Evolutionary conservation across 2,113 vertebrate genomes (phyloP).

Genomic region (Lepisosteus osseus): DNA sequence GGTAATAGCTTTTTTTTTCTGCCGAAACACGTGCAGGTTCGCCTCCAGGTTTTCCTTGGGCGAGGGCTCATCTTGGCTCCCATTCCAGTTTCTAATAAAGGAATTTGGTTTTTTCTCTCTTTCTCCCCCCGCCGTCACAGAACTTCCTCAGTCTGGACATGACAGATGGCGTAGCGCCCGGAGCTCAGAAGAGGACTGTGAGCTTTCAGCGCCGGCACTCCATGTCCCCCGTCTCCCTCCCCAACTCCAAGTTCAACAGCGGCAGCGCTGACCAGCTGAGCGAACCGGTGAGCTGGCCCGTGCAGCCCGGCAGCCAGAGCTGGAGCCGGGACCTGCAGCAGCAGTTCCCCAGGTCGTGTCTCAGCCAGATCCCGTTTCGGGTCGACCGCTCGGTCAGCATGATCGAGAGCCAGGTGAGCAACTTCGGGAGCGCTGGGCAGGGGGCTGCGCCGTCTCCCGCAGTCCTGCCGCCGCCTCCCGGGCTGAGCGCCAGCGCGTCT

Average conservation of each 20-base stretch:
- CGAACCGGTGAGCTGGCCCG: slow-evolving; percentile 42
- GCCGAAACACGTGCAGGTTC: no score
- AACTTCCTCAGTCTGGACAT: slow-evolving; percentile 55
- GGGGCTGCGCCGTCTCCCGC: slow-evolving; percentile 10
- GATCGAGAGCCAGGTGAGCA: slow-evolving; percentile 57
- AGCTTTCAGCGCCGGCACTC: slow-evolving; percentile 67
- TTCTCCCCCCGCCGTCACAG: slow-evolving; percentile 45
- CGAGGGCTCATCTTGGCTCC: no score
- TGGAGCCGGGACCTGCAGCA: slow-evolving; percentile 48
- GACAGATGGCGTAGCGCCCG: slow-evolving; percentile 35
- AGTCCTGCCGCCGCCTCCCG: slow-evolving; percentile 24
- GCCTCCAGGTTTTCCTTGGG: no score
- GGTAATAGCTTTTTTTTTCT: no score
- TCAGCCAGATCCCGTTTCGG: slow-evolving; percentile 68
- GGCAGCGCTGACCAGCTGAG: slow-evolving; percentile 25
- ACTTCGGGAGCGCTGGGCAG: slow-evolving; percentile 14
- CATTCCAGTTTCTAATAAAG: neutral
- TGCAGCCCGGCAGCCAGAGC: slow-evolving; percentile 16
- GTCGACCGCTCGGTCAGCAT: slow-evolving; percentile 72
- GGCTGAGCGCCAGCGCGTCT: slow-evolving; percentile 32
- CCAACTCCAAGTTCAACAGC: slow-evolving; percentile 59
- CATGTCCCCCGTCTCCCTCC: slow-evolving; percentile 59
- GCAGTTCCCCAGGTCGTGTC: slow-evolving; percentile 50
- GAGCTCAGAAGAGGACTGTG: slow-evolving; percentile 32
- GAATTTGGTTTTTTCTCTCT: slow-evolving; percentile 22